These are phyloP conservation scores for Caenorhabditis wallacei DNA, from an alignment of 2,888 invertebrate species.

Conservation along the genomic window DNA sequence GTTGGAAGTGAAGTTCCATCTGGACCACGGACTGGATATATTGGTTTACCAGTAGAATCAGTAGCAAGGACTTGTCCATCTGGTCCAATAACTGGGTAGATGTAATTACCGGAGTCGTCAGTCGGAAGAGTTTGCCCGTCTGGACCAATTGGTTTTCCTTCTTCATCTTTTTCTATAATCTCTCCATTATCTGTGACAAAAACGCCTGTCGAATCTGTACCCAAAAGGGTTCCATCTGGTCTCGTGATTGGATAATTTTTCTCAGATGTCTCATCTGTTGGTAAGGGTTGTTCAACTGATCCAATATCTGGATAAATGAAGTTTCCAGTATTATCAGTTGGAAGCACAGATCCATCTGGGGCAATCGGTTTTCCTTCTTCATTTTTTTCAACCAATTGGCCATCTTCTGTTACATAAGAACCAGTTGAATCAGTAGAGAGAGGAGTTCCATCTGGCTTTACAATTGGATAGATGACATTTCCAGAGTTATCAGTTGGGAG, in stretches of 20 bases:
- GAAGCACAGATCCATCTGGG: conserved; percentile 50
- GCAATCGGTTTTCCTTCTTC: conserved; percentile 63
- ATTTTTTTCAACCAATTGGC: conserved; percentile 35
- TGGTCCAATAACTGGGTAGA: conserved; percentile 48
- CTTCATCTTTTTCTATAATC: conserved; percentile 55
- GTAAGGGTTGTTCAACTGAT: conserved; percentile 62
- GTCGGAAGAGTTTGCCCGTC: conserved; percentile 58
- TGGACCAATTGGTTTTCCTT: conserved; percentile 63
- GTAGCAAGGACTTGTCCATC: conserved; percentile 38
- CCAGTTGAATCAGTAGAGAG: conserved; percentile 73
- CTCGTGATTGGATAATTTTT: conserved; percentile 53
- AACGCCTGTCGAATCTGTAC: background rate
- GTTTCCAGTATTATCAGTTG: conserved; percentile 68
- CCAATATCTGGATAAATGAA: conserved; percentile 65
- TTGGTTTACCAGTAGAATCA: conserved; percentile 22
- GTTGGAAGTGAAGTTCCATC: conserved; percentile 17
- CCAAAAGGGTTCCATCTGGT: conserved; percentile 25
- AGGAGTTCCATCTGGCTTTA: conserved; percentile 53
- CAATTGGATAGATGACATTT: conserved; percentile 64
- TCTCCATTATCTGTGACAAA: conserved; percentile 35
- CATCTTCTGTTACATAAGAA: conserved; percentile 56
- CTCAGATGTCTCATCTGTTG: conserved; percentile 65
- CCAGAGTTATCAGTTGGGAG: conserved; percentile 68
- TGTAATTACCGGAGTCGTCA: conserved; percentile 27
- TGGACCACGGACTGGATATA: conserved; percentile 6